These are phyloP conservation scores for Aix galericulata DNA, from an alignment of 2,113 vertebrate species.

Conservation along the genomic window DNA sequence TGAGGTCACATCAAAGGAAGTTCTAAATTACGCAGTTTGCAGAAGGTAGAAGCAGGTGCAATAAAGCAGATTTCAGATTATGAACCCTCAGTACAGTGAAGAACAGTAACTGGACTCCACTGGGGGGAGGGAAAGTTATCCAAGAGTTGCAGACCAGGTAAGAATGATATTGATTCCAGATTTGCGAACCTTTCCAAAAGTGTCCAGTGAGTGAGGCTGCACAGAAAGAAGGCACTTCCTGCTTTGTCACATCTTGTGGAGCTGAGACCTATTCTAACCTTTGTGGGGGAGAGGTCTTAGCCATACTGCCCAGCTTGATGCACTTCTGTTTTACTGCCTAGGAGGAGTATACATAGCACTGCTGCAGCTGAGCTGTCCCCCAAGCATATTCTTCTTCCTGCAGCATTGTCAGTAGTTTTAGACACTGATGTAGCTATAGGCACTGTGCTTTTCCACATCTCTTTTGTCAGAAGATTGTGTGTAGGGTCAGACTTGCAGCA, in stretches of 20 bases:
- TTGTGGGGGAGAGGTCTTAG: rapidly evolving
- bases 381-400: rapidly evolving
- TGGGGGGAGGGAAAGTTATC: not conserved
- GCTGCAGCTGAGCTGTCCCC: not conserved
- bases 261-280: not conserved
- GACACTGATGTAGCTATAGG: not conserved
- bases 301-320: rapidly evolving
- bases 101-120: not conserved
- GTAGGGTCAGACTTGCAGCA: not conserved
- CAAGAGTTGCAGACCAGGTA: not conserved
- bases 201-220: not conserved
- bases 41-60: not conserved
- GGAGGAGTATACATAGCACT: not conserved
- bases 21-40: not conserved
- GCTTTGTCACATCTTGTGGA: not conserved
- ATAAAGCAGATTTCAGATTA: not conserved
- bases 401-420: not conserved
- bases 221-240: not conserved
- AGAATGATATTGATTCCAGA: not conserved
- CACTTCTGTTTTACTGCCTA: not conserved
- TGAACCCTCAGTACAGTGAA: not conserved
- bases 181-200: not conserved
- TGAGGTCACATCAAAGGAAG: not conserved
- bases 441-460: not conserved
- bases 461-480: not conserved